Evolutionary conservation across 92 coral and sea anemone species (phyloP), one percentile per base, ranked within the genome.

Genomic region (Palythoa grandis): DNA sequence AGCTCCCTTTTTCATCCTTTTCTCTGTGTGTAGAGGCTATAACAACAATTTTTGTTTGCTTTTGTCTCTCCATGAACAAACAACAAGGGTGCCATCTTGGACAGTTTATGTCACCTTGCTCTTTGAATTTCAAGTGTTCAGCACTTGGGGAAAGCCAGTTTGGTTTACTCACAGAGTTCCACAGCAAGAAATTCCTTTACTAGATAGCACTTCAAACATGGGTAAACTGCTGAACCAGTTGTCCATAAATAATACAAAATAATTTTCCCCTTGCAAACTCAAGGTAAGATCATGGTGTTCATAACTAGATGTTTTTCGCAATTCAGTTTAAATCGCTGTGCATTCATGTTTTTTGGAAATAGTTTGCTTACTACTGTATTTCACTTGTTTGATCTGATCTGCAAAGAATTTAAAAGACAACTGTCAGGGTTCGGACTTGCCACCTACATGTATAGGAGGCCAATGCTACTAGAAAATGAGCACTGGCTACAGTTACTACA

Each of bases 91-190:
- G 76, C 78, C 88, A 74, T 35, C 66, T 72, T 74, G 70, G 50
- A 68, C 82, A 17, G 76, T 48, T 84, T 84, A 82, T 73, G 37
- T 85, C 82, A 9, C 88, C 88, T 74, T 85, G 80, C 82, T 85
- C 52, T 37, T 60, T 65, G 15, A 84, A 58, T 54, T 84, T 84
- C 88, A 73, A 66, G 48, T 74, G 53, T 73, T 84, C 29, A 84
- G 79, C 61, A 15, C 22, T 48, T 73, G 77, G 19, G 87, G 87
- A 56, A 83, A 83, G 35, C 87, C 78, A 12, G 60, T 73, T 8
- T 56, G 72, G 65, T 84, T 84, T 13, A 82, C 71, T 71, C 82
- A 70, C 71, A 84, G 39, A 48, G 88, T 84, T 84, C 88, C 88
- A 84, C 88, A 73, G 88, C 88, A 84, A 38, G 48, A 84, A 74